Percentiles rank a stretch among this genome's conserved stretches.
Evolutionary conservation across 2,888 invertebrate species (phyloP).

Genomic region (Cyrtodaria siliqua): DNA sequence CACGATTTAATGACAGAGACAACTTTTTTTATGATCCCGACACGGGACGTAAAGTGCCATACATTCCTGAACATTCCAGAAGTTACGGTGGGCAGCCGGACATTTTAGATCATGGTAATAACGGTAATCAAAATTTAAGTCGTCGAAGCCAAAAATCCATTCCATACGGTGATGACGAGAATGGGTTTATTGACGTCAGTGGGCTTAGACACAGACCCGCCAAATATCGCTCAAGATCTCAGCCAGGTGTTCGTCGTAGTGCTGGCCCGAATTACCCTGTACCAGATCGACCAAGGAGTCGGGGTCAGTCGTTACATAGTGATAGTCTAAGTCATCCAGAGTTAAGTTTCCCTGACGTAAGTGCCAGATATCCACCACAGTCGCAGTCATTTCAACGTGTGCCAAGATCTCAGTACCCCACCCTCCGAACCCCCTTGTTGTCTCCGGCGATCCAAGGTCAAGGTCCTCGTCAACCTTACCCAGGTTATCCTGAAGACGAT

Average conservation of each 20-base stretch:
- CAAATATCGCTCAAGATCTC: constrained; percentile 49
- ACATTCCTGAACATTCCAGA: constrained; percentile 29
- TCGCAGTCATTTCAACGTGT: constrained; percentile 9
- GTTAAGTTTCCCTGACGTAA: constrained; percentile 35
- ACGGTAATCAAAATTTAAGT: constrained; percentile 12
- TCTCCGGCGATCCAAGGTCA: constrained; percentile 9
- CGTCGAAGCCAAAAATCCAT: background rate
- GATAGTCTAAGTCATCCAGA: constrained; percentile 24
- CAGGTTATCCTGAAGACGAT: constrained; percentile 48
- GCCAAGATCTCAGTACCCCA: constrained; percentile 32
- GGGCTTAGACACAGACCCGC: constrained; percentile 33
- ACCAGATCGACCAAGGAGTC: constrained; percentile 43
- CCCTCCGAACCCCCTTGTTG: constrained; percentile 20
- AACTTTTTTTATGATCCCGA: constrained; percentile 58
- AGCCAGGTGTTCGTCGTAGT: constrained; percentile 34
- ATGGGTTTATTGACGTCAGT: constrained; percentile 34
- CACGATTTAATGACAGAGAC: constrained; percentile 57
- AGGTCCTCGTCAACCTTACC: constrained; percentile 30
- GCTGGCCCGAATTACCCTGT: constrained; percentile 45
- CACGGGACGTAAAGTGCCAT: constrained; percentile 58
- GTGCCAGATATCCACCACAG: constrained; percentile 24
- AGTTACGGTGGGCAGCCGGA: constrained; percentile 26
- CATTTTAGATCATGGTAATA: constrained; percentile 5
- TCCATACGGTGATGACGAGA: constrained; percentile 46
- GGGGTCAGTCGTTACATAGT: constrained; percentile 40